Base-by-base conservation (phyloP, 2,797 vertebrate genomes). In the Parauchenoglanis punctatus region DNA sequence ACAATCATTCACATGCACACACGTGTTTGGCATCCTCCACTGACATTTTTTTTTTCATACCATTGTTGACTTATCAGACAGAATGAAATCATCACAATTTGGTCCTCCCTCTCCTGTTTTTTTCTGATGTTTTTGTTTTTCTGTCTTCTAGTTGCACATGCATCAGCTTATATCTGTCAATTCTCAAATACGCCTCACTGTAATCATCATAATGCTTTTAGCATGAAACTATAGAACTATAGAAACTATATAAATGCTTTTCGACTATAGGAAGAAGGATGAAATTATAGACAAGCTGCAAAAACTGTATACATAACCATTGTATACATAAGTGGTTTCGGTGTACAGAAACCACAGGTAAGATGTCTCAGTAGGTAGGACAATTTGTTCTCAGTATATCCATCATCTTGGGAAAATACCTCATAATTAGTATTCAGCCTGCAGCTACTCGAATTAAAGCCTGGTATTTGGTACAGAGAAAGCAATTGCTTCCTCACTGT, bases 11-110 rank as follows among this genome's bases (percentile, higher is more conserved):
- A 46, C 5, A 46, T 81, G 58, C 78, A 81, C 31, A 63, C 81
- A 83, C 63, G 18, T 83, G 63, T n/a, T 54, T 12, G 63, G 63
- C 81, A 83, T 52, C 46, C 28, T 83, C 63, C 4, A 5, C 63
- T 44, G 58, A 25, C 46, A 25, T 25, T 56, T 78, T 78, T 78
- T 54, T 77, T 7, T 63, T 40, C 18, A 68, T 54, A 13, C 4
- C 81, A 80, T 85, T 81, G 49, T 87, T 81, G 85, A 68, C 63
- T 78, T 78, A 61, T 83, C 84, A 86, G 75, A 84, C 59, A 40
- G 18, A 68, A 82, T 88, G 83, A 83, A 88, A 83, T 88, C 85
- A 86, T 46, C 40, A 70, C 2, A 20, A 86, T 15, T 78, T 46
- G n/a, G 46, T 54, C 81, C 46, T 52, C 63, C 44, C 61, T 61